phyloP scores from a whole-genome alignment of 2,797 vertebrate species.

The Eospalax fontanierii region DNA sequence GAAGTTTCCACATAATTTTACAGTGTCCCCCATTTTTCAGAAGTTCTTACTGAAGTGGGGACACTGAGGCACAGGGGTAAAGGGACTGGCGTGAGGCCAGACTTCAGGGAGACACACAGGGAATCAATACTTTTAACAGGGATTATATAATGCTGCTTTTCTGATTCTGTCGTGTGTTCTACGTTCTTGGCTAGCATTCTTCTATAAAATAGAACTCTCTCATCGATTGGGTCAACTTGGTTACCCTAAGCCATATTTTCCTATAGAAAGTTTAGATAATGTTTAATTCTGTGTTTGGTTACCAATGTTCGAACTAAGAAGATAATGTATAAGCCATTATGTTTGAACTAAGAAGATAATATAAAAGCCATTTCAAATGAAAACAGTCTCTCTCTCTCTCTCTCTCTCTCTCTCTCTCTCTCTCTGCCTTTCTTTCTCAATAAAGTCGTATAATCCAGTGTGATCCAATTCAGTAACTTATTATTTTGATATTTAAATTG shows the following conservation, averaged over 20 bases:
- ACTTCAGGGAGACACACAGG: too few species aligned
- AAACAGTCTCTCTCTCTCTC: neutral
- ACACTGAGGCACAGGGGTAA: too few species aligned
- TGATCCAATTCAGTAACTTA: neutral
- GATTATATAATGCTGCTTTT: conserved; percentile 5
- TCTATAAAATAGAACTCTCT: conserved; percentile 15
- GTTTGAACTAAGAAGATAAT: conserved; percentile 38
- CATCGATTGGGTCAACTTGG: neutral
- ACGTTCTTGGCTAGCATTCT: neutral
- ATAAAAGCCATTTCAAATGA: neutral
- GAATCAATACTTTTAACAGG: neutral
- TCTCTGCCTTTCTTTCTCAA: neutral
- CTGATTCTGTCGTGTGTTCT: conserved; percentile 4
- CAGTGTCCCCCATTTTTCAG: too few species aligned
- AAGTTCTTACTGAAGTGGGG: too few species aligned
- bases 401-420: neutral
- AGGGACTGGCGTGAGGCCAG: too few species aligned
- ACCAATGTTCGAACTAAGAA: conserved; percentile 23
- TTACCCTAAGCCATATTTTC: conserved; percentile 44
- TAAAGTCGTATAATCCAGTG: neutral
- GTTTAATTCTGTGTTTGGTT: conserved; percentile 30
- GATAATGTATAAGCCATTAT: neutral
- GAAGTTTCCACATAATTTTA: too few species aligned
- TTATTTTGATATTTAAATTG: neutral
- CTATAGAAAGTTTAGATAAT: neutral